A percentile compares a stretch with the other conserved stretches of the same genome.
Conservation (phyloP, 2,797 vertebrate species). For the Poeciliopsis infans region DNA sequence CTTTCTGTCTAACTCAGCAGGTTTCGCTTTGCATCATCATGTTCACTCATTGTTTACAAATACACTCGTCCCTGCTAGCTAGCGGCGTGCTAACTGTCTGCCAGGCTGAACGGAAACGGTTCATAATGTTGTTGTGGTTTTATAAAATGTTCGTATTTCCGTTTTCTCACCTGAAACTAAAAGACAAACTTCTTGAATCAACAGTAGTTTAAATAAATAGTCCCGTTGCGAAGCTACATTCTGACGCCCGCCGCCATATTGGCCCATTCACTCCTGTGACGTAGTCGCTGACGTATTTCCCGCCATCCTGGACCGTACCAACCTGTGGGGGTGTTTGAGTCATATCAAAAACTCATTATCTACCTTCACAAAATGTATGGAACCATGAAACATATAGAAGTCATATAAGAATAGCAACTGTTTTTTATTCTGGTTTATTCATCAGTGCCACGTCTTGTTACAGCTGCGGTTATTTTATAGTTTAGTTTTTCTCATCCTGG, state of each 20-base stretch:
- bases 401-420: too few relatives aligned
- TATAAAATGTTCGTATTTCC: not conserved
- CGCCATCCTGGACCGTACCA: conserved; percentile 34
- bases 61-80: conserved; percentile 26
- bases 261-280: conserved; percentile 10
- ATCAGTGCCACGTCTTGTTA: too few relatives aligned
- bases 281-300: conserved; percentile 29
- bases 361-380: too few relatives aligned
- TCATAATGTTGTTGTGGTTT: not conserved
- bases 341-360: too few relatives aligned
- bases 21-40: conserved; percentile 12
- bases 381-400: too few relatives aligned
- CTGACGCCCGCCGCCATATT: conserved; percentile 48
- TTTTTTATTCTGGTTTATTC: too few relatives aligned
- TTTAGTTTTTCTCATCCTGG: too few relatives aligned
- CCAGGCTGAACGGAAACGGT: rapidly evolving
- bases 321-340: not conserved
- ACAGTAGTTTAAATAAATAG: not conserved
- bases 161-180: conserved; percentile 16
- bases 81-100: not conserved
- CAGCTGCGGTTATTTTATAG: too few relatives aligned
- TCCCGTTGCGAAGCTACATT: conserved; percentile 9
- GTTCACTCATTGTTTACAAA: conserved; percentile 58
- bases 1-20: rapidly evolving
- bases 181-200: rapidly evolving